Conservation (phyloP, 2,888 invertebrate species). For the Itoplectis maculator region DNA sequence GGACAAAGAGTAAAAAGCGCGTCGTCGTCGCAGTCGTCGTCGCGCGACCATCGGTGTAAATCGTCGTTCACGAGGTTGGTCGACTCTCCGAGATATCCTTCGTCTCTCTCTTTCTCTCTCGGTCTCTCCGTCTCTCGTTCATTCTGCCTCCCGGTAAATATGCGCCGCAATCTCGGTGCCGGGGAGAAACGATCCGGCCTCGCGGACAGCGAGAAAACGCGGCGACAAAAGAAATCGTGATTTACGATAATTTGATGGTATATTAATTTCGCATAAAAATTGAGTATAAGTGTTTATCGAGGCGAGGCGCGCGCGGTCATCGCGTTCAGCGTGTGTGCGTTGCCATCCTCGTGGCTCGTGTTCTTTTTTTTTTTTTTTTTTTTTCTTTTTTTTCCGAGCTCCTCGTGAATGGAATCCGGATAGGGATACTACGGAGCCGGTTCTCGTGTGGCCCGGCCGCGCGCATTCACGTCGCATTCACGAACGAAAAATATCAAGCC, state of each 20-base stretch:
- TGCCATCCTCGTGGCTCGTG: slow-evolving; percentile 24
- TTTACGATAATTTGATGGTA: slow-evolving; percentile 68
- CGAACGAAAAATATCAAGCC: not conserved
- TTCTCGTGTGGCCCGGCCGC: slow-evolving; percentile 23
- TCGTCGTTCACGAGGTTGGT: slow-evolving; percentile 67
- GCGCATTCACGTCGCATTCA: not conserved
- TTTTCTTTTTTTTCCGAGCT: slow-evolving; percentile 2
- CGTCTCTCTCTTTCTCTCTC: slow-evolving; percentile 45
- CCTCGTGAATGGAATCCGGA: slow-evolving; percentile 62
- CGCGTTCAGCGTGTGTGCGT: slow-evolving; percentile 32
- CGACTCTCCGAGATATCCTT: slow-evolving; percentile 53
- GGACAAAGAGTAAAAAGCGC: slow-evolving; percentile 49
- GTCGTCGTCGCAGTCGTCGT: slow-evolving; percentile 51
- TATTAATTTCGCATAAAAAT: slow-evolving; percentile 69
- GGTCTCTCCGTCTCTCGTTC: slow-evolving; percentile 46
- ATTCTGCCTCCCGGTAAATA: slow-evolving; percentile 62
- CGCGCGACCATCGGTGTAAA: slow-evolving; percentile 68
- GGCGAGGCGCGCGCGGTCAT: slow-evolving; percentile 45
- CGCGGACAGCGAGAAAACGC: slow-evolving; percentile 37
- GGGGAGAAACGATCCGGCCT: slow-evolving; percentile 36
- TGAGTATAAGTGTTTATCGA: slow-evolving; percentile 57
- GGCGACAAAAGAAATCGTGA: slow-evolving; percentile 66
- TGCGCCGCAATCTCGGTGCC: slow-evolving; percentile 56
- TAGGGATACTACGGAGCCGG: slow-evolving; percentile 37
- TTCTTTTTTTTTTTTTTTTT: slow-evolving; percentile 12